Base-by-base conservation (phyloP, 2,797 vertebrate species). In the Tapera naevia region DNA sequence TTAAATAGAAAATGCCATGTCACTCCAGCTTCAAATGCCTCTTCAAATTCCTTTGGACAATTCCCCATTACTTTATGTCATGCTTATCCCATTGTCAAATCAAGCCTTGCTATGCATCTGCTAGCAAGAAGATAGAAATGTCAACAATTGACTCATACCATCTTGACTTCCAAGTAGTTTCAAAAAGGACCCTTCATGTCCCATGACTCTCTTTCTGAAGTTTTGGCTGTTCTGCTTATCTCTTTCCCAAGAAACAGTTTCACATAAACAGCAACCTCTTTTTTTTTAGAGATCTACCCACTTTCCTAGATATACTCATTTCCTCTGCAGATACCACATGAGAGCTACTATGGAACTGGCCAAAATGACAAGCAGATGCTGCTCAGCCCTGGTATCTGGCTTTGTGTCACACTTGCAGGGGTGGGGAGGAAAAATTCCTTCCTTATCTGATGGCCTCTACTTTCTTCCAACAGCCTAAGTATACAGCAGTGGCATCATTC, bases 291-390 rank as follows among this genome's bases (percentile, higher is more conserved):
- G 24, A 54, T 46, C 50, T 62, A 91, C 5, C 62, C 0, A 0
- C 56, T 94, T 78, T 35, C 48, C 65, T 86, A 80, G 71, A 74
- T 74, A 45, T 0, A 2, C 21, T 91, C 22, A 46, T 76, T 92
- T 94, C 75, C 91, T 78, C 66, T 82, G 35, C 37, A 78, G 53
- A 86, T 89, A 80, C 23, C 24, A 27, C 0, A 0, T 65, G 32
- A 91, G 27, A 78, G 14, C 56, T 65, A 23, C 72, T 27, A 24
- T 7, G 27, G 79, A 87, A 35, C 23, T 91, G 81, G 54, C 65
- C 88, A 89, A 67, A 94, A 91, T 9, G 54, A 89, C 80, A 94
- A 94, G 81, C 61, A 86, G 72, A 80, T 91, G 75, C 51, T 2
- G 2, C 35, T 83, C 75, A 72, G 46, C 25, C 35, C 24, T 33